These are phyloP conservation scores for Drosophila bocqueti DNA, from an alignment of 1,140 invertebrate genomes.

Conservation along the genomic window DNA sequence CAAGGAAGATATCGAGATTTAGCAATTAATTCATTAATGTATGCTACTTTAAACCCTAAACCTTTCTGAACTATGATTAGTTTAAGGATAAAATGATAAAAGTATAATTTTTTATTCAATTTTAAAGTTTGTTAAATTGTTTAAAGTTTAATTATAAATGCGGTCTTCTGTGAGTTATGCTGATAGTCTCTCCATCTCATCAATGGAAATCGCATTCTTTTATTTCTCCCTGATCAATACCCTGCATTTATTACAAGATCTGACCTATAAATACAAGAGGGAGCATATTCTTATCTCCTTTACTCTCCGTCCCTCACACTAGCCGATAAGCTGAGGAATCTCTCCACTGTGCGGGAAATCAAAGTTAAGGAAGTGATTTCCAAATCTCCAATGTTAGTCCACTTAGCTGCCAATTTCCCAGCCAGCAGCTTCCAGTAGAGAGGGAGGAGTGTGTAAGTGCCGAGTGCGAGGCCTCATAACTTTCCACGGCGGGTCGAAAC, in stretches of 20 bases:
- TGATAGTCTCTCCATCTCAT: not conserved
- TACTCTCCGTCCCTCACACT: not conserved
- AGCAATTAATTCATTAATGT: not conserved
- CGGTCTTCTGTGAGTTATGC: no score
- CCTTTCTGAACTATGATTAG: no score
- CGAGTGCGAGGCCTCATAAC: conserved; percentile 58
- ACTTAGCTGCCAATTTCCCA: conserved; percentile 46
- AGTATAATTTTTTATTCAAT: no score
- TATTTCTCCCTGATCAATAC: conserved; percentile 19
- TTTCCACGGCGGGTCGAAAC: conserved; percentile 65
- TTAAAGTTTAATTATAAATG: no score
- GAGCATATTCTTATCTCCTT: conserved; percentile 29
- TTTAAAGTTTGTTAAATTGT: no score
- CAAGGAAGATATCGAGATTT: not conserved
- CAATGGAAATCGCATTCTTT: not conserved
- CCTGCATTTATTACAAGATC: conserved; percentile 28
- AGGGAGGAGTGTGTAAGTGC: conserved; percentile 26
- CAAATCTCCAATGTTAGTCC: conserved; percentile 37
- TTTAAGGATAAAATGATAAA: not conserved
- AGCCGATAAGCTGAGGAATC: conserved; percentile 14
- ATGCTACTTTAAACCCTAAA: not conserved
- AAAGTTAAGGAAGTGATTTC: conserved; percentile 37
- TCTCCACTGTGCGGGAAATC: conserved; percentile 27
- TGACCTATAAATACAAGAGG: conserved; percentile 36
- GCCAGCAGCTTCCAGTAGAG: conserved; percentile 44